Conservation (phyloP, 2,888 invertebrate genomes). For the Colostygia pectinataria region DNA sequence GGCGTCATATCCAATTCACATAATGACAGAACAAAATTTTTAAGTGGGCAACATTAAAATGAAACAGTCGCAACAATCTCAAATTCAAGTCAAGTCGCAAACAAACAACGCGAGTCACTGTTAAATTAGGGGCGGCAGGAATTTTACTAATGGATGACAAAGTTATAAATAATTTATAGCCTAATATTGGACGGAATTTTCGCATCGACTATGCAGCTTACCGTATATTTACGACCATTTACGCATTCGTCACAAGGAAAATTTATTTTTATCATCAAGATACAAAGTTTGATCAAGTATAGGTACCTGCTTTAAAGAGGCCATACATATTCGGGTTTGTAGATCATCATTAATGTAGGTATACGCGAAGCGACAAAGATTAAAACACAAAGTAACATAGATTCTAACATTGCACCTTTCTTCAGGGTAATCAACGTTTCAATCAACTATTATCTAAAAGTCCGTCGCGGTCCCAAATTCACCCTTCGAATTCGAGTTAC, state of each 20-base stretch:
- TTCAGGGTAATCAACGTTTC: slow-evolving; percentile 10
- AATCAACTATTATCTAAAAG: slow-evolving; percentile 18
- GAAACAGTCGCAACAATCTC: slow-evolving; percentile 1
- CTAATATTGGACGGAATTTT: slow-evolving; percentile 30
- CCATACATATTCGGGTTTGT: no score
- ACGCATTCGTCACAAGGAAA: neutral
- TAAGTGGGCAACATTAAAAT: neutral
- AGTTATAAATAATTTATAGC: slow-evolving; percentile 40
- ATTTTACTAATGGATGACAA: slow-evolving; percentile 57
- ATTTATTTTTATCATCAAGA: no score
- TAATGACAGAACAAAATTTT: neutral
- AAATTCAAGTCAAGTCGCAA: slow-evolving; percentile 33
- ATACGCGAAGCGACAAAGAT: neutral
- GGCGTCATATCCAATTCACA: no score
- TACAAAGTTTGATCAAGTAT: no score
- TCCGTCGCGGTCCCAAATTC: slow-evolving; percentile 7
- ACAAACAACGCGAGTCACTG: slow-evolving; percentile 38
- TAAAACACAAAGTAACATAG: neutral
- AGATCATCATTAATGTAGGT: neutral
- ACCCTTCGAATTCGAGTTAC: slow-evolving; percentile 11
- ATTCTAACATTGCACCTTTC: slow-evolving; percentile 1
- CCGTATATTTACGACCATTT: slow-evolving; percentile 21
- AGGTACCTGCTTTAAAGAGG: no score
- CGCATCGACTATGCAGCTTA: slow-evolving; percentile 28
- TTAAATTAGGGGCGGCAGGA: slow-evolving; percentile 45